Conservation (phyloP, 37 sponge, comb jelly and placozoan genomes). For the Aphrocallistes beatrix region DNA sequence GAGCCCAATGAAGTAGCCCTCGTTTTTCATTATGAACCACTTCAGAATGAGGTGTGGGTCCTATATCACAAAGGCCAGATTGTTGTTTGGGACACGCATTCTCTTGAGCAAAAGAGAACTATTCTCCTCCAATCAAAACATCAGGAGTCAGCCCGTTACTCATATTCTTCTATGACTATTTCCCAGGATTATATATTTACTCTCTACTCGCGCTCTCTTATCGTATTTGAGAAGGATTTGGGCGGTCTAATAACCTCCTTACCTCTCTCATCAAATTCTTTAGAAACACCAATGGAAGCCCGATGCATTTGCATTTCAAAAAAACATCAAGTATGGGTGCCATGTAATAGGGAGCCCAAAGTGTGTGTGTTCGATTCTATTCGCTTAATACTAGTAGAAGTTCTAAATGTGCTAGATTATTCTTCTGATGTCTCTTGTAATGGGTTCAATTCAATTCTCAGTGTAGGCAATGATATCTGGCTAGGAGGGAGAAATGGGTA, state of each 20-base stretch:
- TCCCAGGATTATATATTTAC: not conserved
- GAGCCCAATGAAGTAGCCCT: not conserved
- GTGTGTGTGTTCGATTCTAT: not conserved
- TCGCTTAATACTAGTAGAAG: not conserved
- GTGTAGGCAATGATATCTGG: not conserved
- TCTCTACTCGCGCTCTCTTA: not conserved
- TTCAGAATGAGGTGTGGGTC: not conserved
- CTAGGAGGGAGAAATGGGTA: conserved; percentile 8
- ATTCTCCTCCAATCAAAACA: not conserved
- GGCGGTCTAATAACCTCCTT: not conserved
- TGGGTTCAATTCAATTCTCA: not conserved
- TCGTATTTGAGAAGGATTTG: not conserved
- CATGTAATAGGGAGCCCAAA: not conserved
- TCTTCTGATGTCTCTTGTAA: not conserved
- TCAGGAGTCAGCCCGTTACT: not conserved
- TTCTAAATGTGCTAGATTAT: not conserved
- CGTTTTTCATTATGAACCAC: not conserved
- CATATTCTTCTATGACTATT: not conserved
- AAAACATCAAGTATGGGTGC: not conserved
- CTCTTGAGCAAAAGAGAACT: not conserved
- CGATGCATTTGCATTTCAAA: not conserved
- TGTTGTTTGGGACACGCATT: not conserved
- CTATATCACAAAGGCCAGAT: conserved; percentile 1
- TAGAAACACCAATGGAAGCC: not conserved
- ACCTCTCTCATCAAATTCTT: not conserved